A percentile compares a stretch with the other conserved stretches of the same genome.
These are phyloP conservation scores for Tretioscincus oriximinensis DNA, from an alignment of 2,113 vertebrate genomes.

Conservation along the genomic window DNA sequence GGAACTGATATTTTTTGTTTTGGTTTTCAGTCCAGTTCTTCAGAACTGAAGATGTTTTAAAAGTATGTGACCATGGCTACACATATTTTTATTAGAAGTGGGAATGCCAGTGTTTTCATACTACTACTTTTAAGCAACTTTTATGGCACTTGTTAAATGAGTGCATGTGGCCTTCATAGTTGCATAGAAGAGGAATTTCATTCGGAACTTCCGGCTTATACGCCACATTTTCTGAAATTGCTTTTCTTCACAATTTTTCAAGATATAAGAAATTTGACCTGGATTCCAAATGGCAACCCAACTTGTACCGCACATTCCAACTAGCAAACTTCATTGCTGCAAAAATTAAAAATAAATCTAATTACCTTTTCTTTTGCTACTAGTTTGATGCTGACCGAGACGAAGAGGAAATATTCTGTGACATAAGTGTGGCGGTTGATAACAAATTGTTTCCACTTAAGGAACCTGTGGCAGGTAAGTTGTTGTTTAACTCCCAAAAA, in stretches of 20 bases:
- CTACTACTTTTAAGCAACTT: too few relatives aligned
- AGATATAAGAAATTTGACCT: too few relatives aligned
- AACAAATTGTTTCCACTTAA: slow-evolving; percentile 90
- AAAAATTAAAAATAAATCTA: neutral
- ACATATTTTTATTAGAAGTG: too few relatives aligned
- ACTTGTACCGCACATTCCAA: neutral
- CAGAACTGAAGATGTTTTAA: too few relatives aligned
- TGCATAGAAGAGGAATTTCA: too few relatives aligned
- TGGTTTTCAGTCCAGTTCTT: too few relatives aligned
- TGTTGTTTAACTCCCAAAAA: neutral
- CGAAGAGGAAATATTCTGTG: slow-evolving; percentile 93
- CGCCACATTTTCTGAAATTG: neutral
- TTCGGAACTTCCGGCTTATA: too few relatives aligned
- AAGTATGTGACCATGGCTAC: too few relatives aligned
- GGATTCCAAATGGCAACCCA: neutral
- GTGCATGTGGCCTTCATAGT: too few relatives aligned
- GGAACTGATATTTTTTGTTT: too few relatives aligned
- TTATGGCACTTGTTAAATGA: too few relatives aligned
- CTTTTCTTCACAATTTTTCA: neutral
- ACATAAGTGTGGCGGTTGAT: slow-evolving; percentile 91
- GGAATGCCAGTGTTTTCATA: too few relatives aligned
- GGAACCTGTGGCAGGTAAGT: slow-evolving; percentile 85
- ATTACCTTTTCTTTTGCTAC: slow-evolving; percentile 34
- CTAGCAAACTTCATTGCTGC: slow-evolving; percentile 14
- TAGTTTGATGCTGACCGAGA: slow-evolving; percentile 94